phyloP scores from a whole-genome alignment of 2,113 vertebrate species.

The Leucopternis melanops region DNA sequence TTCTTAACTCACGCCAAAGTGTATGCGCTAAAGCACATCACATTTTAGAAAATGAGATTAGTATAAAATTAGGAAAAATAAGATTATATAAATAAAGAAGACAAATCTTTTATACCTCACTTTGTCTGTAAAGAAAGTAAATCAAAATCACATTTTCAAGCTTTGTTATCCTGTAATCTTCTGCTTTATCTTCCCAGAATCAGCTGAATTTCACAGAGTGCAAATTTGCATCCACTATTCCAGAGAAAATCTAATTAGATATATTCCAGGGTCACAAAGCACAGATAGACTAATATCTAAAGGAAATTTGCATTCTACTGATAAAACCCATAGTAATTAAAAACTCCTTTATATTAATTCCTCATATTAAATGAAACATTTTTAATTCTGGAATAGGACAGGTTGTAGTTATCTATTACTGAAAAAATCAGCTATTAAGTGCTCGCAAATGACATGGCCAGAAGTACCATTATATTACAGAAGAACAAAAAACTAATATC shows the following conservation, averaged over 20 bases:
- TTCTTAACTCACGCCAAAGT: not conserved
- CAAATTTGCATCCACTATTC: constrained; percentile 57
- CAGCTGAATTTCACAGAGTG: constrained; percentile 43
- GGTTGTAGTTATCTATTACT: not conserved
- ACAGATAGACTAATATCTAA: constrained; percentile 36
- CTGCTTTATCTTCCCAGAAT: constrained; percentile 54
- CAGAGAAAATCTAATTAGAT: constrained; percentile 66
- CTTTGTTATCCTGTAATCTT: constrained; percentile 35
- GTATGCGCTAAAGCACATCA: not conserved
- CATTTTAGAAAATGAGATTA: not conserved
- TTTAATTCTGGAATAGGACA: constrained; percentile 26
- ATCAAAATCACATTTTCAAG: constrained; percentile 37
- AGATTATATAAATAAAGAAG: not conserved
- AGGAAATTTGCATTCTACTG: constrained; percentile 47
- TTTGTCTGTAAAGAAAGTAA: constrained; percentile 17
- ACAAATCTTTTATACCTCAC: not conserved
- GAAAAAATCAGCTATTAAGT: not conserved
- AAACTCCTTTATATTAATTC: not conserved
- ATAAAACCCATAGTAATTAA: constrained; percentile 56
- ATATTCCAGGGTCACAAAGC: constrained; percentile 47
- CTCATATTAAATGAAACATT: constrained; percentile 16
- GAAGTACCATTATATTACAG: not conserved
- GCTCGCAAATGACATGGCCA: not conserved
- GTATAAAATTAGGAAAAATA: not conserved
- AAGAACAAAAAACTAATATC: not conserved